Evolutionary conservation across 2,113 vertebrate genomes (phyloP).

Genomic region (Dipodomys stephensi): DNA sequence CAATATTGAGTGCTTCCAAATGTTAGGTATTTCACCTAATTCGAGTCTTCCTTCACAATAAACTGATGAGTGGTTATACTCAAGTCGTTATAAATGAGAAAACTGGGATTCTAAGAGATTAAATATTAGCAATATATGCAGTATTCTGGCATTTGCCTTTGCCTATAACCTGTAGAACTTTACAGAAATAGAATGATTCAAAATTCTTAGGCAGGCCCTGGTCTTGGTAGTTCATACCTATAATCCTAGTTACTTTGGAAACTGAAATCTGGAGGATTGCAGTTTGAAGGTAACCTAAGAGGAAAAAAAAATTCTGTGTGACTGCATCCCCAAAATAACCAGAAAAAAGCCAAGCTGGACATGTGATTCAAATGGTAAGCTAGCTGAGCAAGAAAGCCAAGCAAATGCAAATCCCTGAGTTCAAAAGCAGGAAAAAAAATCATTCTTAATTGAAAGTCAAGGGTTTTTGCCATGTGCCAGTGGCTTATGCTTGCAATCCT

Average conservation of each 20-base stretch:
- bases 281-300: too few species aligned
- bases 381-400: too few species aligned
- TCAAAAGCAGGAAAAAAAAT: too few species aligned
- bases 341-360: too few species aligned
- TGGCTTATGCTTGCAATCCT: too few species aligned
- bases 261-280: too few species aligned
- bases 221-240: too few species aligned
- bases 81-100: background rate
- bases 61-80: background rate
- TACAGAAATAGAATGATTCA: slow-evolving; percentile 1
- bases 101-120: background rate
- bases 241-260: too few species aligned
- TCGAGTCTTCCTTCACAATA: background rate
- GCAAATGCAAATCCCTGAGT: too few species aligned
- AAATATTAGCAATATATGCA: background rate
- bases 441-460: background rate
- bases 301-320: too few species aligned
- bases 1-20: background rate
- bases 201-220: background rate
- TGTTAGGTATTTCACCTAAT: background rate
- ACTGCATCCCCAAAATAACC: too few species aligned
- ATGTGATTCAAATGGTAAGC: too few species aligned
- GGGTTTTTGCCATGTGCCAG: background rate
- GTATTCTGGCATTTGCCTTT: background rate
- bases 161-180: background rate